A percentile compares a stretch with the other conserved stretches of the same genome.
Conservation (phyloP, 2,113 vertebrate genomes). For the Sitta europaea region DNA sequence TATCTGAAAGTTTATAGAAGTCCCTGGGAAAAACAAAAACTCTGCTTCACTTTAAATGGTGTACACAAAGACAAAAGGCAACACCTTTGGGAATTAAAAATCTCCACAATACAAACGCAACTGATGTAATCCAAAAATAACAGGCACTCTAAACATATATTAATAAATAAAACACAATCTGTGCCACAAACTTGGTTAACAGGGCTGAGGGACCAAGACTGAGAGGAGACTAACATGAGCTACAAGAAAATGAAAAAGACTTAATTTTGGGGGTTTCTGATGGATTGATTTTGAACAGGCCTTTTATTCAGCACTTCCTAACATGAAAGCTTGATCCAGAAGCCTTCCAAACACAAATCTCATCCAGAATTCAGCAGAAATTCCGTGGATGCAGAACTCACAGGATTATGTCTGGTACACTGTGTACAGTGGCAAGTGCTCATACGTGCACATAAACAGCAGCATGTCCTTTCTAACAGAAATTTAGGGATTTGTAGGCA, state of each 20-base stretch:
- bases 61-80: not conserved
- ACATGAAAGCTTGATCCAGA: not conserved
- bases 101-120: not conserved
- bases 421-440: not conserved
- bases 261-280: not conserved
- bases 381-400: not conserved
- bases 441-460: not conserved
- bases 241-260: not conserved
- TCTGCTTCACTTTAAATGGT: not conserved
- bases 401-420: accelerated
- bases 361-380: not conserved
- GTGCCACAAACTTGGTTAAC: not conserved
- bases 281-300: not conserved
- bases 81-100: not conserved
- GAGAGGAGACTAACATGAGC: not conserved
- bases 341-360: not conserved
- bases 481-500: not conserved
- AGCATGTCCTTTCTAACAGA: not conserved
- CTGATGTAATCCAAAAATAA: not conserved
- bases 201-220: not conserved
- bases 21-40: not conserved
- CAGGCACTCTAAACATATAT: not conserved
- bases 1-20: not conserved
- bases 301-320: not conserved
- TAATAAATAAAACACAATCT: not conserved